These are phyloP conservation scores for Tinamus major DNA, from an alignment of 2,797 vertebrate species.

Conservation along the genomic window DNA sequence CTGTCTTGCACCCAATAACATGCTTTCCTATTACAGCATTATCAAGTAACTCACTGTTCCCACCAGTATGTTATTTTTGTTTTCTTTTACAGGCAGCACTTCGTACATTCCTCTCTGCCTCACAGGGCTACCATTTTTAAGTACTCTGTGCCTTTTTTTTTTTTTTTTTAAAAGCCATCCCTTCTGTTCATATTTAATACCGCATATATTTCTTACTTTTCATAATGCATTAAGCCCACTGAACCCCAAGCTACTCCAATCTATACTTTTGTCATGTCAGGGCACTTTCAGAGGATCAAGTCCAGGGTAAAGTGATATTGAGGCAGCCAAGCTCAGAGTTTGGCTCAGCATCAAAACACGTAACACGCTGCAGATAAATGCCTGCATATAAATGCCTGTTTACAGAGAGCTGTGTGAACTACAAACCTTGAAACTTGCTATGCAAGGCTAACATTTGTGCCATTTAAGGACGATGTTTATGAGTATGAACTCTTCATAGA, in stretches of 20 bases:
- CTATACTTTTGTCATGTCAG: neutral
- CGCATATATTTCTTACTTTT: neutral
- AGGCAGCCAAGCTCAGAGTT: neutral
- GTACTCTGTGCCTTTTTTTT: neutral
- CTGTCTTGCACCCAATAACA: neutral
- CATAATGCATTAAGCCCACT: neutral
- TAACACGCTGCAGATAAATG: neutral
- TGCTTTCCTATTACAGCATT: neutral
- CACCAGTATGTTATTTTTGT: neutral
- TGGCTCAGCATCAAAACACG: neutral
- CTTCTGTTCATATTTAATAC: neutral
- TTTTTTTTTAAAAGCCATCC: neutral
- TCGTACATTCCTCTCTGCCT: neutral
- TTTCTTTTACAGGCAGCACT: neutral
- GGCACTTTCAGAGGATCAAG: neutral
- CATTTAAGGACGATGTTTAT: neutral
- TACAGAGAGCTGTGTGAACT: neutral
- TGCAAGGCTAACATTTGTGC: neutral
- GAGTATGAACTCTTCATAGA: neutral
- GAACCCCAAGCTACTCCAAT: neutral
- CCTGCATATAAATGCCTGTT: conserved; percentile 22
- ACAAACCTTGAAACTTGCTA: neutral
- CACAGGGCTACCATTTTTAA: neutral
- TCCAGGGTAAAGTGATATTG: neutral
- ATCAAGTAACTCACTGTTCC: neutral